Conservation (phyloP, 1,140 invertebrate species). For the Octopus sinensis region DNA sequence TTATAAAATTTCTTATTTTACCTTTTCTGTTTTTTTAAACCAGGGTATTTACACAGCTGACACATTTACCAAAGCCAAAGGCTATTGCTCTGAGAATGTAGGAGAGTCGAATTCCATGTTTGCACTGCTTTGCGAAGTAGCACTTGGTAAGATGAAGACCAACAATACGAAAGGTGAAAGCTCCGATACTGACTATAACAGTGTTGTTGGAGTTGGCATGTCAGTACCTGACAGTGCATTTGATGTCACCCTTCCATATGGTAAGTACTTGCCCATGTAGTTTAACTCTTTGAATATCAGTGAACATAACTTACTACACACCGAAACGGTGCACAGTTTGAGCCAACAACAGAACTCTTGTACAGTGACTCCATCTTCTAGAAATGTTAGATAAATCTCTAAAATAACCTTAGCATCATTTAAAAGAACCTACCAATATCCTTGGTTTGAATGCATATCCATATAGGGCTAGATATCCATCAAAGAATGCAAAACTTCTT, state of each 20-base stretch:
- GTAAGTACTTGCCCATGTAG: slow-evolving; percentile 26
- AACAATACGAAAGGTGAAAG: slow-evolving; percentile 27
- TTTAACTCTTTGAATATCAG: no score
- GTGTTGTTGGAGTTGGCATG: slow-evolving; percentile 42
- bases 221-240: slow-evolving; percentile 41
- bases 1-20: slow-evolving; percentile 9
- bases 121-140: slow-evolving; percentile 53
- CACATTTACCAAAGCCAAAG: slow-evolving; percentile 53
- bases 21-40: slow-evolving; percentile 26
- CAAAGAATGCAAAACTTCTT: no score
- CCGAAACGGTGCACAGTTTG: no score
- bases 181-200: slow-evolving; percentile 43
- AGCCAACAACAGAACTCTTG: no score
- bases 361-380: no score
- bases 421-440: no score
- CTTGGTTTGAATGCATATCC: no score
- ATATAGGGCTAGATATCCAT: no score
- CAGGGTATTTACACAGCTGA: slow-evolving; percentile 59
- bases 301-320: no score
- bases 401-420: no score
- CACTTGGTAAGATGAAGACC: slow-evolving; percentile 49
- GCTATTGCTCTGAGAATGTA: slow-evolving; percentile 44
- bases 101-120: slow-evolving; percentile 31
- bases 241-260: slow-evolving; percentile 44
- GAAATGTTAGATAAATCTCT: no score